Conservation (phyloP, 2,888 invertebrate genomes). For the Scaptomyza flava region DNA sequence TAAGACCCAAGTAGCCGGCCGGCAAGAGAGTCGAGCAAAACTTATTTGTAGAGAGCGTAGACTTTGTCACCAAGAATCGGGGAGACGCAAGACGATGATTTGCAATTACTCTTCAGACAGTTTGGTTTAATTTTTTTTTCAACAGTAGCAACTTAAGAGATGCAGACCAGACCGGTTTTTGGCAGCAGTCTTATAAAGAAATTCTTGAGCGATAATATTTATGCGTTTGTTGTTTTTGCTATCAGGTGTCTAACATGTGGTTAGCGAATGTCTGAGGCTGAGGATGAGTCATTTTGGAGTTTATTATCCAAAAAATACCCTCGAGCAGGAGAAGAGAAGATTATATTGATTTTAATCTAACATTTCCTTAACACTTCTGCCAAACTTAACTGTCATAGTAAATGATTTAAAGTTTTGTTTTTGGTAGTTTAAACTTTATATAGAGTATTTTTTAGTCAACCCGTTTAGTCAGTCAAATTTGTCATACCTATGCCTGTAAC, state of each 20-base stretch:
- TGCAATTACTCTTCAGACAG: slow-evolving; percentile 21
- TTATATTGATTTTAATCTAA: neutral
- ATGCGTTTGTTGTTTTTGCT: slow-evolving; percentile 20
- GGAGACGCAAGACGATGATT: slow-evolving; percentile 57
- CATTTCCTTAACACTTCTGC: neutral
- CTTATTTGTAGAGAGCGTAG: slow-evolving; percentile 55
- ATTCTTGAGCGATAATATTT: slow-evolving; percentile 46
- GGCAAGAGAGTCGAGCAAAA: slow-evolving; percentile 51
- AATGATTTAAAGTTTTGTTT: too few species aligned
- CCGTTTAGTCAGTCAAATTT: neutral
- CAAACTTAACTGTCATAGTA: neutral
- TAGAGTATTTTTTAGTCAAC: slow-evolving; percentile 28
- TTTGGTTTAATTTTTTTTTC: slow-evolving; percentile 9
- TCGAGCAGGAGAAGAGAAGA: neutral
- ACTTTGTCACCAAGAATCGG: slow-evolving; percentile 58
- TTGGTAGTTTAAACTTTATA: neutral
- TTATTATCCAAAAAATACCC: slow-evolving; percentile 24
- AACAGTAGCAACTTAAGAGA: slow-evolving; percentile 16
- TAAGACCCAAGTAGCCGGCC: slow-evolving; percentile 70
- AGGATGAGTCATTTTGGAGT: slow-evolving; percentile 34
- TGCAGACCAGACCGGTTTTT: slow-evolving; percentile 42
- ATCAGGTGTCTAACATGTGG: slow-evolving; percentile 73
- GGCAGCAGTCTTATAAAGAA: slow-evolving; percentile 41
- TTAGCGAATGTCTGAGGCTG: slow-evolving; percentile 63
- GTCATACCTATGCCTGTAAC: slow-evolving; percentile 25